These are phyloP conservation scores for Plebejus anna DNA, from an alignment of 2,888 invertebrate genomes.

Conservation along the genomic window DNA sequence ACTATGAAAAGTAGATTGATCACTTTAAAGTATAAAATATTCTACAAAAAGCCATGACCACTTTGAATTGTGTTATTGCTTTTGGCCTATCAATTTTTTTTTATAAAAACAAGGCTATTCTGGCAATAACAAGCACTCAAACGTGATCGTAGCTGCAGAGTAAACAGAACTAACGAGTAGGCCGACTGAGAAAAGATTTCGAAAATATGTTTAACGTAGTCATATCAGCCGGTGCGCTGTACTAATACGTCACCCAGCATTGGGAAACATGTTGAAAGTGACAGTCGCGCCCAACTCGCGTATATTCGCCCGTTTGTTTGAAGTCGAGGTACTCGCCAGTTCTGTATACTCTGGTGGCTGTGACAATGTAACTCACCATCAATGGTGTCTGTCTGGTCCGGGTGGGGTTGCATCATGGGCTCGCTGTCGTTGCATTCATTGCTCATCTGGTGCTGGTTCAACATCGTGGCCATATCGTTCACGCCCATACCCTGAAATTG, in stretches of 20 bases:
- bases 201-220: no score
- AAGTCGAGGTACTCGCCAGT: no score
- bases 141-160: not conserved
- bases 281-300: no score
- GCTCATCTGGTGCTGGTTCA: constrained; percentile 81
- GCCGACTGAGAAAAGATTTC: no score
- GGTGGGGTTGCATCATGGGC: constrained; percentile 81
- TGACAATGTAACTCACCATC: constrained; percentile 81
- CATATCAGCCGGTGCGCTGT: no score
- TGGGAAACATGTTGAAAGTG: no score
- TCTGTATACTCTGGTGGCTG: no score
- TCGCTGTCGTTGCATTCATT: constrained; percentile 81
- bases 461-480: constrained; percentile 82
- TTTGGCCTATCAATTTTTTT: not conserved
- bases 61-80: not conserved
- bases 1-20: not conserved
- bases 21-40: not conserved
- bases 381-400: constrained; percentile 86
- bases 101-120: not conserved
- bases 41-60: constrained; percentile 23
- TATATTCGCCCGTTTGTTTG: no score
- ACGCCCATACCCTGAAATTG: constrained; percentile 80
- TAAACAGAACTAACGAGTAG: no score
- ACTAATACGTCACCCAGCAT: no score
- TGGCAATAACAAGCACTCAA: not conserved